A percentile compares a stretch with the other conserved stretches of the same genome.
phyloP scores from a whole-genome alignment of 2,888 invertebrate species.

The Polymixis lichenea region DNA sequence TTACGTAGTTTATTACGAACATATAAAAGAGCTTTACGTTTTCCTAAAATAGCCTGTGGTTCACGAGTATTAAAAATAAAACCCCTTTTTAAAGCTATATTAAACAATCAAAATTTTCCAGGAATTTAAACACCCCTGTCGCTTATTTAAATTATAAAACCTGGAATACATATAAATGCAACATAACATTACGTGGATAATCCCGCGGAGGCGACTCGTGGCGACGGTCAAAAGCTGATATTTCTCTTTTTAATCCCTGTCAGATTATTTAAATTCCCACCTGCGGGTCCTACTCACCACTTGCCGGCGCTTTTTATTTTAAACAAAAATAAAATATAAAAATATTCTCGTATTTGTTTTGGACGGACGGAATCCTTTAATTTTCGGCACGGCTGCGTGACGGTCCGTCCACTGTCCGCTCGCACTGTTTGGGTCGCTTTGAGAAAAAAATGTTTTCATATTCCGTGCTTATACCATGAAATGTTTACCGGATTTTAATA shows the following conservation, averaged over 20 bases:
- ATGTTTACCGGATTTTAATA: conserved; percentile 72
- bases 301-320: conserved; percentile 83
- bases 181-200: conserved; percentile 85
- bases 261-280: conserved; percentile 91
- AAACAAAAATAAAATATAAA: conserved; percentile 90
- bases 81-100: conserved; percentile 18
- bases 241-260: conserved; percentile 90
- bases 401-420: conserved; percentile 78
- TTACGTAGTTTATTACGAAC: conserved; percentile 7
- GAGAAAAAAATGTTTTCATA: conserved; percentile 82
- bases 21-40: background rate
- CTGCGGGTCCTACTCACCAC: conserved; percentile 84
- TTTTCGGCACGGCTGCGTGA: conserved; percentile 88
- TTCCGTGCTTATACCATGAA: conserved; percentile 77
- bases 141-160: conserved; percentile 84
- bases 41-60: conserved; percentile 16
- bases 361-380: conserved; percentile 89
- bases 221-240: conserved; percentile 90
- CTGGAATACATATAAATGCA: conserved; percentile 78
- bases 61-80: conserved; percentile 14
- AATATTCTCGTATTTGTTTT: conserved; percentile 90
- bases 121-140: conserved; percentile 64
- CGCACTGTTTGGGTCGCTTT: conserved; percentile 83
- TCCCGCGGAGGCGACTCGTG: conserved; percentile 75
- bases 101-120: conserved; percentile 59